Evolutionary conservation across 2,113 vertebrate genomes (phyloP), one percentile per base, ranked within the genome.

Genomic region (Pseudopodoces humilis): DNA sequence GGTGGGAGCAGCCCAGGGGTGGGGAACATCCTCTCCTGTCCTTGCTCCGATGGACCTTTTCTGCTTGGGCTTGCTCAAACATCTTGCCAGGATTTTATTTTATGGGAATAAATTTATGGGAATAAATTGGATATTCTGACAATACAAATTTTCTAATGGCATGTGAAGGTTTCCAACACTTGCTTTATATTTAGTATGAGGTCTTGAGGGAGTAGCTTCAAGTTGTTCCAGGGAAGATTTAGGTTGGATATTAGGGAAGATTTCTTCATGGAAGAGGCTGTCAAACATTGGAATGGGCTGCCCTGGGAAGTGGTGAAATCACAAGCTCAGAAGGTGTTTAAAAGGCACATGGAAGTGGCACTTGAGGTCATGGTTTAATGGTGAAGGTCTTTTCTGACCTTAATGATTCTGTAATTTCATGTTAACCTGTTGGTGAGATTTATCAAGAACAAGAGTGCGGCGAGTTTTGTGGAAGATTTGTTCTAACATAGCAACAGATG

Each of bases 371-470:
- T 27, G 22, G 27, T 37, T 90, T 49, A 33, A 21, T 12, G 6
- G 4, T 49, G 31, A 70, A 27, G 6, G 22, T 24, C 15, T 49
- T 83, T 63, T 63, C 43, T 0, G 0, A 10, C 4, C 31, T 16
- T 33, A 70, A 37, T 49, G 4, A 56, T 49, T 47, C n/a, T 37
- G 15, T 37, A 43, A 56, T 49, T 77, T 41, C 4, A 3, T 22
- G 15, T 47, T 43, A 47, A 69, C 3, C 18, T 70, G 13, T 5
- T 53, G 11, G 13, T 63, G 25, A 28, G 31, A 21, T 59, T 43
- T 33, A 9, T 52, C 20, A 59, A 71, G 35, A n/a, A 24, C 7
- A 46, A 7, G 13, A 53, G 5, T 9, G 13, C 65, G 15, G 15
- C 5, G 55, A 39, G 18, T 31, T 52, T 64, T 63, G 35, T 41